These are phyloP conservation scores for Myrmecophaga tridactyla DNA, from an alignment of 2,113 vertebrate species.

Conservation along the genomic window DNA sequence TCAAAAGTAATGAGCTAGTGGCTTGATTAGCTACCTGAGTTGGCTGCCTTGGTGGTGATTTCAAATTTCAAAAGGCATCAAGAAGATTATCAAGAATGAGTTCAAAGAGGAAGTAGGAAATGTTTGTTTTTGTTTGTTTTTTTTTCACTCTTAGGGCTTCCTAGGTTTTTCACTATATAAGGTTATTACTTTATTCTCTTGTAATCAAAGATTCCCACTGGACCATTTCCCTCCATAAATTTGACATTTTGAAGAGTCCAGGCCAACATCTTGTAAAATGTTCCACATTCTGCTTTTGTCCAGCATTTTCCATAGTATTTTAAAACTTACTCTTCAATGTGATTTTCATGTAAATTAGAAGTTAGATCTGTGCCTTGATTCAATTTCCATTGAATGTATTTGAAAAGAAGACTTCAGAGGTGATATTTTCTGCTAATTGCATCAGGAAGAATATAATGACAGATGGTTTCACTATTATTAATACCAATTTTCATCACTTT, in stretches of 20 bases:
- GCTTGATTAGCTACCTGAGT: too few species aligned
- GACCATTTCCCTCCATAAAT: neutral
- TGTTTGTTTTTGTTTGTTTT: too few species aligned
- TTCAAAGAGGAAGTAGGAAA: too few species aligned
- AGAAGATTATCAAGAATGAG: too few species aligned
- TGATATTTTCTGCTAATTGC: neutral
- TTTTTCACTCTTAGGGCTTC: too few species aligned
- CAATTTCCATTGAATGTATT: neutral
- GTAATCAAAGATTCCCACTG: neutral
- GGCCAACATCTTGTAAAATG: neutral
- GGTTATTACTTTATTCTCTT: neutral
- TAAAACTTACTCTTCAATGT: neutral
- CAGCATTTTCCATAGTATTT: neutral
- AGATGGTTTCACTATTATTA: neutral
- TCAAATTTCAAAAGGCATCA: too few species aligned
- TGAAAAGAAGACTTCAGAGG: neutral
- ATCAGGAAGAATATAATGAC: neutral
- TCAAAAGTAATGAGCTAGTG: too few species aligned
- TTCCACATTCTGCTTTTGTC: neutral
- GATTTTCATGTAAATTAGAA: neutral
- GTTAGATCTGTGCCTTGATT: neutral
- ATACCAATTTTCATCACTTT: too few species aligned
- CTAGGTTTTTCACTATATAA: too few species aligned
- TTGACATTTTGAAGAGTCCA: neutral
- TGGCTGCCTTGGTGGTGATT: too few species aligned